A percentile compares a stretch with the other conserved stretches of the same genome.
phyloP scores from a whole-genome alignment of 2,888 invertebrate genomes.

The Elaeidobius kamerunicus region DNA sequence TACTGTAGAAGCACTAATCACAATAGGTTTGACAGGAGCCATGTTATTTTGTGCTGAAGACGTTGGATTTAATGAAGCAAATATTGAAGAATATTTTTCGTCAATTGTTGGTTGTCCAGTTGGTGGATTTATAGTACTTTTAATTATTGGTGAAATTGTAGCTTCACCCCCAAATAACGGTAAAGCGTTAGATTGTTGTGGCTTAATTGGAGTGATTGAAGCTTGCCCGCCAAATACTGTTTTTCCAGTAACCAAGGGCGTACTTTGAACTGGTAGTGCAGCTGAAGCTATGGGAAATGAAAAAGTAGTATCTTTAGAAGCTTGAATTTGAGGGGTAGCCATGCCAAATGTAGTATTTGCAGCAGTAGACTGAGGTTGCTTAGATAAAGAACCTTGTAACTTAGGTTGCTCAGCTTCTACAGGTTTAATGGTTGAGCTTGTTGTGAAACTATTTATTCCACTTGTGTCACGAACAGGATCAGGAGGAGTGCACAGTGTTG shows the following conservation, averaged over 20 bases:
- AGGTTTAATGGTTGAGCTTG: slow-evolving; percentile 2
- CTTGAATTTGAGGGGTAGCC: background rate
- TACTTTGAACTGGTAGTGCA: slow-evolving; percentile 18
- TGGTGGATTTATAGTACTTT: slow-evolving; percentile 6
- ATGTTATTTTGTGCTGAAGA: slow-evolving; percentile 6
- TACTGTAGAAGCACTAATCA: slow-evolving; percentile 17
- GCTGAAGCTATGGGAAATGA: slow-evolving; percentile 11
- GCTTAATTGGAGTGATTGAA: slow-evolving; percentile 34
- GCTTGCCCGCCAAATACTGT: slow-evolving; percentile 35
- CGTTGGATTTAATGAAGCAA: slow-evolving; percentile 30
- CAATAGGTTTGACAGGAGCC: slow-evolving; percentile 28
- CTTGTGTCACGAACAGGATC: slow-evolving; percentile 36
- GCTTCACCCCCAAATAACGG: slow-evolving; percentile 34
- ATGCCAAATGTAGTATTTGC: slow-evolving; percentile 1
- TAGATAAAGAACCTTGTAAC: background rate
- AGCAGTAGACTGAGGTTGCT: background rate
- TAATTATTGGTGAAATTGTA: slow-evolving; percentile 32
- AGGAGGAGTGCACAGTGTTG: slow-evolving; percentile 56
- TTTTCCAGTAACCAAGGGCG: slow-evolving; percentile 24
- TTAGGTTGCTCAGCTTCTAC: slow-evolving; percentile 2
- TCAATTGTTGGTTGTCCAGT: background rate
- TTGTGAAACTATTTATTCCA: slow-evolving; percentile 34
- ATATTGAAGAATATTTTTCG: slow-evolving; percentile 34
- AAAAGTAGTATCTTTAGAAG: slow-evolving; percentile 5
- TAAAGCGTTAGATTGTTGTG: slow-evolving; percentile 20